Conservation (phyloP, 2,113 vertebrate species). For the Cyanoramphus novaezelandiae region DNA sequence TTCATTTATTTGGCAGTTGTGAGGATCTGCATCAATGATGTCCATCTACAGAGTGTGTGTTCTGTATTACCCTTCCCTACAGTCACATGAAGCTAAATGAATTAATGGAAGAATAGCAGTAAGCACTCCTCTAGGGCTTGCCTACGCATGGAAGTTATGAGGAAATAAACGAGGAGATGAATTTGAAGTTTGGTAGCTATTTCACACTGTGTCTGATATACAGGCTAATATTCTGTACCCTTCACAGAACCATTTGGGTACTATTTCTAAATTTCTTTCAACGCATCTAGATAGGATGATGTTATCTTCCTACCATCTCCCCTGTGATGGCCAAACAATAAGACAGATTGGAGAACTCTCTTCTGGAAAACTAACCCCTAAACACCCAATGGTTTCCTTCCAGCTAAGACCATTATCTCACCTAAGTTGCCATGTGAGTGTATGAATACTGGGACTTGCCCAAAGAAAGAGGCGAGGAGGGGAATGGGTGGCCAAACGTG, state of each 20-base stretch:
- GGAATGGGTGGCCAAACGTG: not conserved
- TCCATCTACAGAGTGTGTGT: not conserved
- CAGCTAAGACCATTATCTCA: not conserved
- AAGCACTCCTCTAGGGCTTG: not conserved
- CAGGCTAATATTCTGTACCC: not conserved
- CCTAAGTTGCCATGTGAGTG: not conserved
- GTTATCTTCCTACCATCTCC: not conserved
- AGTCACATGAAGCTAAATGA: not conserved
- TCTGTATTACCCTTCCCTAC: not conserved
- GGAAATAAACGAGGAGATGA: not conserved
- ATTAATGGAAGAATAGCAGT: not conserved
- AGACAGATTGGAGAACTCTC: not conserved
- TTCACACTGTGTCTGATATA: not conserved
- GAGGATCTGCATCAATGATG: not conserved
- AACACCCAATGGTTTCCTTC: not conserved
- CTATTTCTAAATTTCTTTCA: not conserved
- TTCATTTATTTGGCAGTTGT: not conserved
- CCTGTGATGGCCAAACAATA: not conserved
- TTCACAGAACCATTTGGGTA: not conserved
- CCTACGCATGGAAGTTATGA: not conserved
- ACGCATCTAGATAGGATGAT: not conserved
- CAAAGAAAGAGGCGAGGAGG: not conserved
- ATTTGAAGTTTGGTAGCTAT: not conserved
- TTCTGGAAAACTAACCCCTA: not conserved
- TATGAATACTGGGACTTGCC: not conserved